These are phyloP conservation scores for Azemiops feae DNA, from an alignment of 2,113 vertebrate genomes.

Conservation along the genomic window DNA sequence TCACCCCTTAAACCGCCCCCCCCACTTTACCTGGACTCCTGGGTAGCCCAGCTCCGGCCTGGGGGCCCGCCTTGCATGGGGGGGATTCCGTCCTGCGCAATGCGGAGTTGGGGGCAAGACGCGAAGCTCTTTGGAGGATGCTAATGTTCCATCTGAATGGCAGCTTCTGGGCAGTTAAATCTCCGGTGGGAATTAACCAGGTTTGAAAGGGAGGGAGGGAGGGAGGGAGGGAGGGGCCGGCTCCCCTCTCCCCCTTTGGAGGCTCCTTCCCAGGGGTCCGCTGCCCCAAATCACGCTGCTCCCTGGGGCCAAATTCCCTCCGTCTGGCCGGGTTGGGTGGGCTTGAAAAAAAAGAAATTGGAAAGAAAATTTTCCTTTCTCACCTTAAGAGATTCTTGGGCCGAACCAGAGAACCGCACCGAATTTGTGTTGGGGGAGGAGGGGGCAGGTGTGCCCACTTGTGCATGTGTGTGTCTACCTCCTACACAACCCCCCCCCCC, in stretches of 20 bases:
- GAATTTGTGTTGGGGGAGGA: too few relatives aligned
- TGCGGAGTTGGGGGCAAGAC: not conserved
- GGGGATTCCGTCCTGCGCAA: not conserved
- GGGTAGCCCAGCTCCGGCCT: not conserved
- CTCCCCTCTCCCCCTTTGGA: not conserved
- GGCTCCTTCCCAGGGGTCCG: too few relatives aligned
- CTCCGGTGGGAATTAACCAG: not conserved
- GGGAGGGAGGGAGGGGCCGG: too few relatives aligned
- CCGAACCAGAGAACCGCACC: constrained; percentile 8
- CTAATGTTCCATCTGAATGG: not conserved
- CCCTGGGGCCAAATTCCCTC: not conserved
- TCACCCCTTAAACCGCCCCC: not conserved
- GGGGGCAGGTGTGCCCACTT: too few relatives aligned
- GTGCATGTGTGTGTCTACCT: not conserved
- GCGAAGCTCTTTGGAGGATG: not conserved
- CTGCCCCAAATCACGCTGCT: not conserved
- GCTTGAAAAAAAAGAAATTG: not conserved
- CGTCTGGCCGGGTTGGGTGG: too few relatives aligned
- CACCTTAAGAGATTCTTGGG: constrained; percentile 13
- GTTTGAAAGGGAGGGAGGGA: not conserved
- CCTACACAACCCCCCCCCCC: too few relatives aligned
- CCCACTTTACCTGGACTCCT: not conserved
- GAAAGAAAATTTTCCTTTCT: not conserved
- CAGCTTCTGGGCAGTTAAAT: not conserved
- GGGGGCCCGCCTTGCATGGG: not conserved